Base-by-base conservation (phyloP, 2,888 invertebrate species). In the Acrobasis consociella region DNA sequence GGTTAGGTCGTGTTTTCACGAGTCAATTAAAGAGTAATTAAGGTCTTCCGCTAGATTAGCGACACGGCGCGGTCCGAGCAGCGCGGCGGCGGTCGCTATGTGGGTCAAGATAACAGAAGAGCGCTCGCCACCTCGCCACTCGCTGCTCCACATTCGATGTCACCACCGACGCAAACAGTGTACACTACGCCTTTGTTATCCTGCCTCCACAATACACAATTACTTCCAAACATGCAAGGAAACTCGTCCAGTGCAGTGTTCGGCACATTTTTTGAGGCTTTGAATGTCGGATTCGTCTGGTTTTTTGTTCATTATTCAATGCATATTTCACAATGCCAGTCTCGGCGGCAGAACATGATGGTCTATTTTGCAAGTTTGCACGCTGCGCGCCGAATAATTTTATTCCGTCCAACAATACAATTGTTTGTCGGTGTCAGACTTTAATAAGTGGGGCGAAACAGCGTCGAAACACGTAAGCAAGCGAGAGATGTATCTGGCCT, bases 61-160 rank as follows among this genome's bases (percentile, higher is more conserved):
- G 74, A 64, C 71, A 76, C 42, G 39, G 42, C 56, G 67, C 71
- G 74, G 71, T 68, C 75, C 82, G 77, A 80, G 78, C 79, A 76
- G 75, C 81, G 78, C 79, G 76, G 75, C 81, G 80, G 83, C 84
- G 86, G 85, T 82, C 85, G 80, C 72, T 79, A 88, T 83, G 84
- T 87, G 79, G 88, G 88, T 88, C 88, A 87, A 87, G 87, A 86
- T 83, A 84, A 84, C 81, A 77, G 80, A 81, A 82, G 83, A 83
- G 83, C 56, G 56, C 17, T 56, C 42, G 56, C 56, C 56, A 16
- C 56, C 17, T 56, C 42, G 56, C 56, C 56, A 16, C 56, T 56
- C 42, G 56, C 56, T 42, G 56, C 15, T 72, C 81, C 77, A 81
- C 82, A 80, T 82, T 81, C 76, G 74, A 75, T 72, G 71, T 56